phyloP scores from a whole-genome alignment of 2,888 invertebrate species.

The Helicoverpa assulta region DNA sequence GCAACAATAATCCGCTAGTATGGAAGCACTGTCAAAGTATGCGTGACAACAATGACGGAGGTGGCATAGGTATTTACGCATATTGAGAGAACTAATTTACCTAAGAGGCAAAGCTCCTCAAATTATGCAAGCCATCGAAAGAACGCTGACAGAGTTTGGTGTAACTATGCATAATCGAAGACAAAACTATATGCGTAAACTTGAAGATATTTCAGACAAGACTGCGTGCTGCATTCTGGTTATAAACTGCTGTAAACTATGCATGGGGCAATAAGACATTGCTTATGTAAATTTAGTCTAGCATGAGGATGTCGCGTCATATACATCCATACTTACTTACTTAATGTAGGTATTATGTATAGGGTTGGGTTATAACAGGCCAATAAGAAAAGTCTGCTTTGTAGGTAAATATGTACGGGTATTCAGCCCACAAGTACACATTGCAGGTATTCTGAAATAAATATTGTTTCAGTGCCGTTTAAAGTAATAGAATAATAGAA shows the following conservation, averaged over 20 bases:
- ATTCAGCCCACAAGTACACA: not conserved
- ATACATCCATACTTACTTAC: no score
- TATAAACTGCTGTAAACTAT: no score
- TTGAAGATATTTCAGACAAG: not conserved
- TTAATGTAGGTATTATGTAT: no score
- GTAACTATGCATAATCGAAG: not conserved
- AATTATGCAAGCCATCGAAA: constrained; percentile 1
- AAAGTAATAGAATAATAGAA: no score
- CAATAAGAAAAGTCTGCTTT: not conserved
- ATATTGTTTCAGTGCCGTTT: not conserved
- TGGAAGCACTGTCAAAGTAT: no score
- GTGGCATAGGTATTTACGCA: no score
- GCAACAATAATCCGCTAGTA: no score
- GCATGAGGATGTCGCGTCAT: not conserved
- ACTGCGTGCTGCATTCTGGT: not conserved
- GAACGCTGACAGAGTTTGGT: not conserved
- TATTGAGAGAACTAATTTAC: no score
- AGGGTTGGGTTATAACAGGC: no score
- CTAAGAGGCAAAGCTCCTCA: not conserved
- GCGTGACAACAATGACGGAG: no score
- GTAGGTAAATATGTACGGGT: not conserved
- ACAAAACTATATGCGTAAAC: not conserved
- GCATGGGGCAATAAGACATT: no score
- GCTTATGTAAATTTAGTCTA: not conserved
- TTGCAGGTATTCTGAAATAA: not conserved